Evolutionary conservation across 2,113 vertebrate genomes (phyloP).

Genomic region (Nycticryphes semicollaris): DNA sequence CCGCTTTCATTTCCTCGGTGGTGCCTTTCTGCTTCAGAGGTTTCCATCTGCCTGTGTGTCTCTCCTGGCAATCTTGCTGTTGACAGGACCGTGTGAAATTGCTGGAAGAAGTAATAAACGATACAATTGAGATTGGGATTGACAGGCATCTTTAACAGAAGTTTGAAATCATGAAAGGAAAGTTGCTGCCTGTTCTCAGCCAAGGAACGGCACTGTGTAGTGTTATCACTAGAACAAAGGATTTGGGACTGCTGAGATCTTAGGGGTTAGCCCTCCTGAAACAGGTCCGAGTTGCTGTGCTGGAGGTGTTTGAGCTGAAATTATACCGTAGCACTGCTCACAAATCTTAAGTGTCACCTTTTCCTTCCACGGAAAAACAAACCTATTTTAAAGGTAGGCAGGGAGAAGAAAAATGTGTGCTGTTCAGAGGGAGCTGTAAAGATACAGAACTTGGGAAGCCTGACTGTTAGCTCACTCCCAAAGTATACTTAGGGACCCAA

Average conservation of each 20-base stretch:
- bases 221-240: background rate
- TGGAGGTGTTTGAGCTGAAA: background rate
- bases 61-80: background rate
- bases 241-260: background rate
- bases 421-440: background rate
- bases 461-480: background rate
- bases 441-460: background rate
- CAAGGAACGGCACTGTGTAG: background rate
- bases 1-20: conserved; percentile 26
- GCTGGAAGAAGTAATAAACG: background rate
- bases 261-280: background rate
- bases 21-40: conserved; percentile 50
- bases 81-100: background rate
- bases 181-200: background rate
- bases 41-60: conserved; percentile 24
- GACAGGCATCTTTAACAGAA: background rate
- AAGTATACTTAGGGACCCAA: too few species aligned
- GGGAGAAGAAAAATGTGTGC: background rate
- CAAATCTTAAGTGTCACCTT: background rate
- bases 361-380: background rate
- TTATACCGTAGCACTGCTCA: background rate
- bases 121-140: background rate
- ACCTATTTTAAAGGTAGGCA: background rate
- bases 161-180: background rate
- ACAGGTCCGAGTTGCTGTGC: background rate